A percentile compares a stretch with the other conserved stretches of the same genome.
Conservation (phyloP, 2,797 vertebrate species). For the Cetoscarus ocellatus region DNA sequence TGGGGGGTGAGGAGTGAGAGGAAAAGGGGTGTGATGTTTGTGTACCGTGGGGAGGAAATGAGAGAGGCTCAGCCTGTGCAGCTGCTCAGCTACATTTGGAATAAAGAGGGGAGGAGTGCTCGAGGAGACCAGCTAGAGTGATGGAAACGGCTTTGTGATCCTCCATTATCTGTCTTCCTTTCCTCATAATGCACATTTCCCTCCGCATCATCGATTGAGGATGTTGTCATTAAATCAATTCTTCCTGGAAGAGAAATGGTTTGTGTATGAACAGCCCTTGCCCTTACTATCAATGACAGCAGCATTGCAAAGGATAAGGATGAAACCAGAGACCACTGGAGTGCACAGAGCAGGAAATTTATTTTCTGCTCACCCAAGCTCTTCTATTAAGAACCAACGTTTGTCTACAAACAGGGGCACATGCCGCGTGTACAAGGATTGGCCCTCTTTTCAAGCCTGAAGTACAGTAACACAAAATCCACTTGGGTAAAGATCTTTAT, state of each 20-base stretch:
- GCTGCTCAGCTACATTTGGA: constrained; percentile 29
- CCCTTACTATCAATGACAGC: constrained; percentile 75
- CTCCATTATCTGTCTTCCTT: constrained; percentile 83
- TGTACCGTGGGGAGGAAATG: background rate
- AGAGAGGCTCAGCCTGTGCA: constrained; percentile 22
- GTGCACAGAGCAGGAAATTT: constrained; percentile 63
- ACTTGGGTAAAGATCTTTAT: constrained; percentile 38
- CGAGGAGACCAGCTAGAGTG: constrained; percentile 77
- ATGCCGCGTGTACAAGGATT: constrained; percentile 25
- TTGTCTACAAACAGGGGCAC: constrained; percentile 59
- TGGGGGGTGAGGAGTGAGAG: constrained; percentile 29
- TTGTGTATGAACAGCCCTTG: constrained; percentile 82
- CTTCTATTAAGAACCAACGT: constrained; percentile 63
- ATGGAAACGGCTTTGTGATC: constrained; percentile 83
- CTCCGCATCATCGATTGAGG: constrained; percentile 83
- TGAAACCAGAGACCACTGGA: constrained; percentile 66
- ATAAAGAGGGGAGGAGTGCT: constrained; percentile 58
- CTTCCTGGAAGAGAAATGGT: constrained; percentile 82
- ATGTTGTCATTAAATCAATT: constrained; percentile 87
- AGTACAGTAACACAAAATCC: constrained; percentile 54
- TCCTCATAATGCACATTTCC: constrained; percentile 83
- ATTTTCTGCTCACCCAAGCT: constrained; percentile 60
- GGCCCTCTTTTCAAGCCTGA: constrained; percentile 47
- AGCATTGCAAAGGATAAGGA: constrained; percentile 76
- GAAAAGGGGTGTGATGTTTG: constrained; percentile 1